phyloP scores from a whole-genome alignment of 2,888 invertebrate species.

The Cephus rjabovi region DNA sequence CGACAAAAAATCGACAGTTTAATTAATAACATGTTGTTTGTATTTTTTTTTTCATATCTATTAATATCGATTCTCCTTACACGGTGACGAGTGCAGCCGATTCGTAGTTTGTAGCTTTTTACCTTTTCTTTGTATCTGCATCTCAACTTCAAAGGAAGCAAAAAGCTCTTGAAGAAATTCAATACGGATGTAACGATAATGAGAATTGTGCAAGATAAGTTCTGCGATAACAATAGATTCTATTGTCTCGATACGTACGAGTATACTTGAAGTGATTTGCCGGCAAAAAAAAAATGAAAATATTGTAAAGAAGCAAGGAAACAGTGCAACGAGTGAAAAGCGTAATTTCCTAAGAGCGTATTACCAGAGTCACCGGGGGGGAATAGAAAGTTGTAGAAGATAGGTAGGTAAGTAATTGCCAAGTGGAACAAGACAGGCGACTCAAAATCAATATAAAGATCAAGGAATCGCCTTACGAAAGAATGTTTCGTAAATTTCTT shows the following conservation, averaged over 20 bases:
- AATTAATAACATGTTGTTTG: not conserved
- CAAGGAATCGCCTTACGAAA: not conserved
- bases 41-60: not conserved
- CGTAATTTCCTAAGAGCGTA: not conserved
- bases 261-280: not conserved
- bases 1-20: not conserved
- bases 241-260: not conserved
- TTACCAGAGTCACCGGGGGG: not conserved
- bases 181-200: not conserved
- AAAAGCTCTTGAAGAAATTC: not conserved
- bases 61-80: not conserved
- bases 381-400: no score
- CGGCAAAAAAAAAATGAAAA: not conserved
- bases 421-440: not conserved
- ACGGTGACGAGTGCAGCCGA: not conserved
- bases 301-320: not conserved
- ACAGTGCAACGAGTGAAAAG: not conserved
- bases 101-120: not conserved
- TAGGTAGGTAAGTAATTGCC: no score
- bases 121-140: not conserved
- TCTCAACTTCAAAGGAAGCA: not conserved
- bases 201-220: not conserved
- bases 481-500: not conserved
- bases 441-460: not conserved
- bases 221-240: not conserved